phyloP scores from a whole-genome alignment of 2,888 invertebrate species.

The Euclidia mi region DNA sequence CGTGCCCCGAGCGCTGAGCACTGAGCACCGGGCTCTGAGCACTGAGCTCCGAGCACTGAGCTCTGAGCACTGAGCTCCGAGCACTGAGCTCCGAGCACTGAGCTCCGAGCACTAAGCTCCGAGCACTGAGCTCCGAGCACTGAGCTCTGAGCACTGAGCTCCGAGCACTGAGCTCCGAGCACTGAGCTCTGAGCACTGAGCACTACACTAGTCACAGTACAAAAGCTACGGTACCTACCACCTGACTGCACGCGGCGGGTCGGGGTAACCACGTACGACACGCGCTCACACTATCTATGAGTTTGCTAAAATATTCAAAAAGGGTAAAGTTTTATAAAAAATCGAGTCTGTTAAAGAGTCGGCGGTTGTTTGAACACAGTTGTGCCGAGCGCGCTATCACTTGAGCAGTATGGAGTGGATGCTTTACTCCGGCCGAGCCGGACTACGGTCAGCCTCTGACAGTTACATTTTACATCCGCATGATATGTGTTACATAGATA shows the following conservation, averaged over 20 bases:
- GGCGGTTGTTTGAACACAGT: constrained; percentile 69
- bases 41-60: too few relatives aligned
- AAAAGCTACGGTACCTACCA: too few relatives aligned
- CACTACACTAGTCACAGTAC: too few relatives aligned
- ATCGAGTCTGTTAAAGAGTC: constrained; percentile 73
- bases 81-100: too few relatives aligned
- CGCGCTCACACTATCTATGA: constrained; percentile 74
- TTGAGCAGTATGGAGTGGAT: constrained; percentile 71
- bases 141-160: too few relatives aligned
- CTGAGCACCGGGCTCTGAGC: constrained; percentile 6
- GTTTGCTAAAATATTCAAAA: constrained; percentile 80
- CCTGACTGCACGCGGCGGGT: too few relatives aligned
- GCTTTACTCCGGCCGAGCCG: constrained; percentile 70
- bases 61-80: too few relatives aligned
- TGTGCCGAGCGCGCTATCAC: constrained; percentile 64
- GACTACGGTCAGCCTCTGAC: constrained; percentile 81
- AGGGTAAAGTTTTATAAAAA: constrained; percentile 84
- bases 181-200: too few relatives aligned
- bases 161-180: too few relatives aligned
- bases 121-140: constrained; percentile 40
- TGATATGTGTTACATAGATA: constrained; percentile 88
- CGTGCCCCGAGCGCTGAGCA: constrained; percentile 32
- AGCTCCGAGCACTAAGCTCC: constrained; percentile 27
- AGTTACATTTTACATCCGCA: constrained; percentile 80
- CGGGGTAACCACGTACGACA: constrained; percentile 35